phyloP scores from a whole-genome alignment of 2,113 vertebrate species.

The Dipodomys spectabilis region DNA sequence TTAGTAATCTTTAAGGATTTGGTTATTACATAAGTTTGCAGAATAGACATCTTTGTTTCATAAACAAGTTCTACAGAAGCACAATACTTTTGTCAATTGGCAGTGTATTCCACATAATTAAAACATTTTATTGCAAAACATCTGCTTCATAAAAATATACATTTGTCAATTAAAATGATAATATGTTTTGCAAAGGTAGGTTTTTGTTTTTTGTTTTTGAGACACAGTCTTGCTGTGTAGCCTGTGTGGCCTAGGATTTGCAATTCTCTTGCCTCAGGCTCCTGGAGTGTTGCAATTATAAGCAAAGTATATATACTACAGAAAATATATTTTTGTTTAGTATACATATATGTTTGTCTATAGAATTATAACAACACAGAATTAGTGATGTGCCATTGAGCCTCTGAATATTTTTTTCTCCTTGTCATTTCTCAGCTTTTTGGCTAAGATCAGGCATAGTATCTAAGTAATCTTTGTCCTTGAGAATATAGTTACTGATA shows the following conservation, averaged over 20 bases:
- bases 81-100: constrained; percentile 29
- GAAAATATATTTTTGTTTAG: constrained; percentile 24
- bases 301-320: not conserved
- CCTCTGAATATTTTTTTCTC: not conserved
- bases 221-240: no score
- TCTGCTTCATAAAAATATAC: constrained; percentile 33
- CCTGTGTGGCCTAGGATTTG: no score
- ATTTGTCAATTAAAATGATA: constrained; percentile 5
- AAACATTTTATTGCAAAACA: constrained; percentile 18
- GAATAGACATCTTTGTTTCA: not conserved
- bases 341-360: not conserved
- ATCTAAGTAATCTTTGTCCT: not conserved
- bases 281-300: no score
- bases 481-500: constrained; percentile 16
- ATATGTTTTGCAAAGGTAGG: not conserved
- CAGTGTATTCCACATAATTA: constrained; percentile 9
- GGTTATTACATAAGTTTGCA: not conserved
- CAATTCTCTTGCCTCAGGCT: no score
- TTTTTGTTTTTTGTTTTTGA: no score
- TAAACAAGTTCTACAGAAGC: not conserved
- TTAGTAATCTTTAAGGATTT: not conserved
- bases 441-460: no score
- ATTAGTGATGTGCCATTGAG: not conserved
- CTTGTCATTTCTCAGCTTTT: no score
- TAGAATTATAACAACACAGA: not conserved